phyloP scores from a whole-genome alignment of 2,888 invertebrate genomes.

The Morinoia aosen region DNA sequence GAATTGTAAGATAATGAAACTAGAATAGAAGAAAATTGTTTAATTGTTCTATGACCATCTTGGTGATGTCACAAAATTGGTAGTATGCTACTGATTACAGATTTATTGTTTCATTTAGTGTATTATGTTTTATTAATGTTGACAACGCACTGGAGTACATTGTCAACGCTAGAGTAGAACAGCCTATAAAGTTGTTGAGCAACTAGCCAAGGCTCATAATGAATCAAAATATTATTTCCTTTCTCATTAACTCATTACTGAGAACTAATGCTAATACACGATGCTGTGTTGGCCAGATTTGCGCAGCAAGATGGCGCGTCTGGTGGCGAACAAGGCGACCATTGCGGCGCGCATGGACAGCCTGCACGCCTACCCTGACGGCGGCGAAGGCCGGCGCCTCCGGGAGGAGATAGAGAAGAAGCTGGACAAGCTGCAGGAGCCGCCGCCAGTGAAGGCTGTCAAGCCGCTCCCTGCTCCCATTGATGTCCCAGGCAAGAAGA shows the following conservation, averaged over 20 bases:
- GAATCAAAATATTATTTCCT: background rate
- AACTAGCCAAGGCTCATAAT: no score
- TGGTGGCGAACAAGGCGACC: constrained; percentile 94
- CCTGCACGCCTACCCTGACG: constrained; percentile 84
- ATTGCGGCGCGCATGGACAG: constrained; percentile 96
- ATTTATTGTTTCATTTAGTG: no score
- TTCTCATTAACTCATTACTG: background rate
- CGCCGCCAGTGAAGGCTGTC: constrained; percentile 96
- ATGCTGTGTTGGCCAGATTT: constrained; percentile 76
- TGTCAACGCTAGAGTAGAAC: no score
- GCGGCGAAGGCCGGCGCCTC: constrained; percentile 76
- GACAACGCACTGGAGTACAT: no score
- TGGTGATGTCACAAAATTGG: no score
- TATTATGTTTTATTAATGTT: no score
- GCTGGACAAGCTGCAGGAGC: constrained; percentile 91
- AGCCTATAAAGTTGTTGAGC: no score
- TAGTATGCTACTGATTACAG: no score
- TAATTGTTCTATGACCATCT: no score
- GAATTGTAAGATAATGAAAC: no score
- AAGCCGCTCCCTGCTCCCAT: constrained; percentile 98
- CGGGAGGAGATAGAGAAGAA: constrained; percentile 95
- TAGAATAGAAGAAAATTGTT: no score
- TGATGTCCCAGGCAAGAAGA: constrained; percentile 94
- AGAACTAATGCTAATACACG: background rate
- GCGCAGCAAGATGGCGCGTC: constrained; percentile 90